phyloP scores from a whole-genome alignment of 2,113 vertebrate genomes.

The Bos javanicus region DNA sequence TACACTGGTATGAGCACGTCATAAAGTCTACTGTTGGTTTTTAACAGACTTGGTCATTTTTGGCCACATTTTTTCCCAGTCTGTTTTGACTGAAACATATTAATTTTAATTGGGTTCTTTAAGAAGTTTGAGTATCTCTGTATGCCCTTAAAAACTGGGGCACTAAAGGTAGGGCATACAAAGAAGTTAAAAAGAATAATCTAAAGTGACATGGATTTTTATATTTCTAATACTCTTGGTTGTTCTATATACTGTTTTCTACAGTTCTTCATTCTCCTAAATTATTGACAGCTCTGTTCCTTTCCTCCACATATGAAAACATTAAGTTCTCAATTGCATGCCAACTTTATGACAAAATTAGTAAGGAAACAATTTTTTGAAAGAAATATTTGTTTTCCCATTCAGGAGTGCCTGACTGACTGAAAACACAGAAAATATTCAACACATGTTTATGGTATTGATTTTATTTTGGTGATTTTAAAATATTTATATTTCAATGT shows the following conservation, averaged over 20 bases:
- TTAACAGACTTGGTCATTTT: neutral
- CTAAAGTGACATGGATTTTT: neutral
- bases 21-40: neutral
- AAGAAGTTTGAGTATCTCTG: neutral
- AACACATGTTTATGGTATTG: neutral
- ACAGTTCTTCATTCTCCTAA: neutral
- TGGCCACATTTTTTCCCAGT: neutral
- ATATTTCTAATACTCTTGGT: neutral
- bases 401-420: neutral
- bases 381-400: neutral
- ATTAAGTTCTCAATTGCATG: neutral
- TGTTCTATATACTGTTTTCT: neutral
- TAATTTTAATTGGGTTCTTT: neutral
- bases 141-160: neutral
- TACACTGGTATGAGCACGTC: neutral
- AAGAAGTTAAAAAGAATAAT: conserved; percentile 13
- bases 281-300: neutral
- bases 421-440: neutral
- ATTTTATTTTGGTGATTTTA: neutral
- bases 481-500: neutral
- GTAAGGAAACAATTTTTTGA: neutral
- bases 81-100: neutral
- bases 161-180: neutral
- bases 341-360: conserved; percentile 5
- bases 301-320: neutral